These are phyloP conservation scores for Drosophila tripunctata DNA, from an alignment of 2,888 invertebrate genomes.

Conservation along the genomic window DNA sequence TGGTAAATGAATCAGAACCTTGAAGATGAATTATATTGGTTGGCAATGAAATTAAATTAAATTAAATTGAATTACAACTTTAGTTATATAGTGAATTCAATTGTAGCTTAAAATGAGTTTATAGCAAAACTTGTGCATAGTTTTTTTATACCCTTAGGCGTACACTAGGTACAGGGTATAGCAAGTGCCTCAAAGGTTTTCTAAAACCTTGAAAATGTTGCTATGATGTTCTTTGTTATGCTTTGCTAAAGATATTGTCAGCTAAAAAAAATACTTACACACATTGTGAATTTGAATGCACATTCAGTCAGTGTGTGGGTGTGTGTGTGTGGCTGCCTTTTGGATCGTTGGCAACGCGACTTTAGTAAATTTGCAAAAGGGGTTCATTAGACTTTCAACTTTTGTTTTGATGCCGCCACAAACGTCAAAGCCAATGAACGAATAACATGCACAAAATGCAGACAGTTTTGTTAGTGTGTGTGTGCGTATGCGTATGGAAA, in stretches of 20 bases:
- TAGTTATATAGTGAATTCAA: no score
- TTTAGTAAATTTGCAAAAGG: conserved; percentile 60
- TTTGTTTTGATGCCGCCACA: conserved; percentile 46
- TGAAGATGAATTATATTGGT: no score
- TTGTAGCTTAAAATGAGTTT: neutral
- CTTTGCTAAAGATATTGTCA: conserved; percentile 29
- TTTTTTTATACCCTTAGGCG: neutral
- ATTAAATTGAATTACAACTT: no score
- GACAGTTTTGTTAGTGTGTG: conserved; percentile 5
- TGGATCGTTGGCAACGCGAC: conserved; percentile 35
- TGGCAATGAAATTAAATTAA: no score
- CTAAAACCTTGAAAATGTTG: conserved; percentile 3
- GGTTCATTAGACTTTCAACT: conserved; percentile 77
- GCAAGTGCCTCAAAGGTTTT: conserved; percentile 1
- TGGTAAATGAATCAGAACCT: no score
- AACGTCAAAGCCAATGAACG: conserved; percentile 76
- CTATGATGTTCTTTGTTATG: conserved; percentile 16
- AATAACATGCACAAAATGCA: conserved; percentile 59
- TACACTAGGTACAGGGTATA: neutral
- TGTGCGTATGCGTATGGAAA: neutral
- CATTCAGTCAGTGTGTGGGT: conserved; percentile 1
- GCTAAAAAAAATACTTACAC: conserved; percentile 10
- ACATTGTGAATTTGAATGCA: conserved; percentile 31
- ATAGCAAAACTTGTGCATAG: neutral
- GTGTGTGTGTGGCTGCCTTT: conserved; percentile 27